Conservation (phyloP, 2,888 invertebrate species). For the Chaetogeoica ovagalla region DNA sequence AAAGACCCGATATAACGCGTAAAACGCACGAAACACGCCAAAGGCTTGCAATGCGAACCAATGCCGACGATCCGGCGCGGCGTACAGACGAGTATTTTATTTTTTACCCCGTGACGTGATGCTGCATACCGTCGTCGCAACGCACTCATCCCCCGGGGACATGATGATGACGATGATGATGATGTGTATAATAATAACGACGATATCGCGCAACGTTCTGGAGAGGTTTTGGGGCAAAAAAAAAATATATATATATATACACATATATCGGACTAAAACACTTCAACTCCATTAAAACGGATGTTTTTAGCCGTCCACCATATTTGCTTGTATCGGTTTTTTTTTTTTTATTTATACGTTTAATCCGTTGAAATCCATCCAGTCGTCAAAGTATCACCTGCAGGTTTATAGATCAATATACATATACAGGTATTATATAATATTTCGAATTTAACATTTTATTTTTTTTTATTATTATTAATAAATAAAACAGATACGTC, state of each 20-base stretch:
- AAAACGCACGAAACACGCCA: conserved; percentile 1
- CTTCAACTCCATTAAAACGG: conserved; percentile 32
- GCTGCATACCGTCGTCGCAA: too few relatives aligned
- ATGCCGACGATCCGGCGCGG: background rate
- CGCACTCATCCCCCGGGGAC: too few relatives aligned
- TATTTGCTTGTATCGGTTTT: too few relatives aligned
- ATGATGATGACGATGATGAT: background rate
- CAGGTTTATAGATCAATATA: too few relatives aligned
- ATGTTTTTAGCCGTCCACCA: background rate
- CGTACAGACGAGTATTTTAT: background rate
- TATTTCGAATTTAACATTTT: too few relatives aligned
- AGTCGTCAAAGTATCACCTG: too few relatives aligned
- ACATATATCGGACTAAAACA: conserved; percentile 12
- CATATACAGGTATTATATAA: too few relatives aligned
- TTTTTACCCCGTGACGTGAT: background rate
- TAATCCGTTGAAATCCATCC: too few relatives aligned
- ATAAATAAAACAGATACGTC: too few relatives aligned
- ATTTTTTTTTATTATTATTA: too few relatives aligned
- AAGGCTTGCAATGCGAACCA: conserved; percentile 9
- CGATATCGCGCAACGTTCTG: background rate
- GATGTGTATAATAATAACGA: background rate
- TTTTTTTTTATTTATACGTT: too few relatives aligned
- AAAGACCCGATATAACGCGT: background rate
- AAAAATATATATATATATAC: too few relatives aligned
- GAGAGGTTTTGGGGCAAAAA: background rate